A percentile compares a stretch with the other conserved stretches of the same genome.
These are phyloP conservation scores for Magallana ariakensis DNA, from an alignment of 1,140 invertebrate species.

Conservation along the genomic window DNA sequence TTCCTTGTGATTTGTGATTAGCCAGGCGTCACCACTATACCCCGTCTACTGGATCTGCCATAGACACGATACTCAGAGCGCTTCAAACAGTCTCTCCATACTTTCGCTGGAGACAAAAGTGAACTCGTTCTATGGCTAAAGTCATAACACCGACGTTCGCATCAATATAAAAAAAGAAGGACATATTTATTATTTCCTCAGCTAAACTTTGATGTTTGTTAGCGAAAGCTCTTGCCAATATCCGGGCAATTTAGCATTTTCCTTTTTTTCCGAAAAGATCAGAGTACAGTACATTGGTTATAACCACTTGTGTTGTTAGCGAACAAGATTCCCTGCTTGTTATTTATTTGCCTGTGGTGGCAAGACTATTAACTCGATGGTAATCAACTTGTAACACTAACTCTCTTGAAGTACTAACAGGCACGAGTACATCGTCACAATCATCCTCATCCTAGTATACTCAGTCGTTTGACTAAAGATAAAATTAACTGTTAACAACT, in stretches of 20 bases:
- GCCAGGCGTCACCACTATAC: background rate
- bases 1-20: background rate
- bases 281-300: slow-evolving; percentile 27
- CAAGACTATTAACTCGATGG: slow-evolving; percentile 5
- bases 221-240: slow-evolving; percentile 55
- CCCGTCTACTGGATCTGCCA: background rate
- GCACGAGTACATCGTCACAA: background rate
- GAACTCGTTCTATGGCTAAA: slow-evolving; percentile 14
- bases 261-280: slow-evolving; percentile 45
- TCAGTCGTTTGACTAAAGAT: background rate
- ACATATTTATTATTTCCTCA: slow-evolving; percentile 55
- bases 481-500: background rate
- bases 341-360: slow-evolving; percentile 31
- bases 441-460: background rate
- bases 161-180: slow-evolving; percentile 34
- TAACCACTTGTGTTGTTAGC: slow-evolving; percentile 3
- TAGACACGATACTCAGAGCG: background rate
- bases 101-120: background rate
- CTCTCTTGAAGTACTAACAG: slow-evolving; percentile 20
- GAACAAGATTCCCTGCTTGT: slow-evolving; percentile 5
- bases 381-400: slow-evolving; percentile 29
- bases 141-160: slow-evolving; percentile 39
- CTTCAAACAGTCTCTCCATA: background rate
- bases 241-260: slow-evolving; percentile 57
- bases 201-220: slow-evolving; percentile 57